These are phyloP conservation scores for Brotula barbata DNA, from an alignment of 2,797 vertebrate genomes.

Conservation along the genomic window DNA sequence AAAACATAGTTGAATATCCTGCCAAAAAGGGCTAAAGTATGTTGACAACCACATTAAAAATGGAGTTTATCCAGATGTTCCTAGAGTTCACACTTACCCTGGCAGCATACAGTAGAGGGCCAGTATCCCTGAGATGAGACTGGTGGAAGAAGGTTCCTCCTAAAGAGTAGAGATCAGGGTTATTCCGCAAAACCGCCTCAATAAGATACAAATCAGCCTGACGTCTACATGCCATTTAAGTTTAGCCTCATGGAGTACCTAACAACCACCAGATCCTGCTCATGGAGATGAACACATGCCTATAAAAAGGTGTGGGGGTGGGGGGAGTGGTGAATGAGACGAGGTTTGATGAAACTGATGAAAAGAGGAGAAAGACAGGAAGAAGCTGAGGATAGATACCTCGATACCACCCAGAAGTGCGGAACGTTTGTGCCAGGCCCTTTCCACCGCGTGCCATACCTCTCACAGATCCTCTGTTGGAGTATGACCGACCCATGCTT, in stretches of 20 bases:
- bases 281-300: background rate
- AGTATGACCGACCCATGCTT: constrained; percentile 74
- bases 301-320: background rate
- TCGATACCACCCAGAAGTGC: constrained; percentile 84
- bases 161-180: constrained; percentile 69
- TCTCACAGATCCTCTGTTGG: constrained; percentile 82
- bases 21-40: too few species aligned
- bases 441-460: constrained; percentile 85
- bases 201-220: background rate
- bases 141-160: constrained; percentile 83
- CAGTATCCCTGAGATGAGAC: constrained; percentile 81
- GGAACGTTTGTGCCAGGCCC: constrained; percentile 78
- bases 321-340: background rate
- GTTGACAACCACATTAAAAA: too few species aligned
- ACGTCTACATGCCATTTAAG: background rate
- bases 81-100: constrained; percentile 82
- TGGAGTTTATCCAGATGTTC: too few species aligned
- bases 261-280: background rate
- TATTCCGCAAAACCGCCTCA: constrained; percentile 48
- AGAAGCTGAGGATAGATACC: constrained; percentile 70
- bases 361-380: background rate
- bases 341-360: background rate
- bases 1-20: too few species aligned
- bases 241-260: background rate
- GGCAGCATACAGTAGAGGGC: constrained; percentile 79